These are phyloP conservation scores for Butastur rufipennis DNA, from an alignment of 2,113 vertebrate species.

Conservation along the genomic window DNA sequence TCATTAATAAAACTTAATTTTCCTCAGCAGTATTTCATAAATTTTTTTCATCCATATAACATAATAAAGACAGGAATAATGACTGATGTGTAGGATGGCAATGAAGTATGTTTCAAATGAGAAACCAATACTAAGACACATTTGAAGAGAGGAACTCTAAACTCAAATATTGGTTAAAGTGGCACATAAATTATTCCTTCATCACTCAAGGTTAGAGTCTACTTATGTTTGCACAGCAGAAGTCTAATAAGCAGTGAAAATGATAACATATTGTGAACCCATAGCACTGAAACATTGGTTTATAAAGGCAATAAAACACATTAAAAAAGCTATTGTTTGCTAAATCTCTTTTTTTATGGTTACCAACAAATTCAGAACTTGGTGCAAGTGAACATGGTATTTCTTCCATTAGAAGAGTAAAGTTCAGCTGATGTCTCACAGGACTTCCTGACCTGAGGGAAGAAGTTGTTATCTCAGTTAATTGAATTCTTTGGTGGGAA, in stretches of 20 bases:
- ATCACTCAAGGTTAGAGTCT: not conserved
- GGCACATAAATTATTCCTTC: not conserved
- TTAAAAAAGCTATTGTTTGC: not conserved
- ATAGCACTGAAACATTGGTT: not conserved
- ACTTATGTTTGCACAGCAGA: not conserved
- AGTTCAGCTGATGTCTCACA: constrained; percentile 26
- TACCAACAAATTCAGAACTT: not conserved
- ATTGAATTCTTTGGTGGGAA: constrained; percentile 54
- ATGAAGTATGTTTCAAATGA: not conserved
- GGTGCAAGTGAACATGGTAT: not conserved
- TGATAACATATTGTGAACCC: not conserved
- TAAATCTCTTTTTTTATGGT: not conserved
- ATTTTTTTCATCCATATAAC: not conserved
- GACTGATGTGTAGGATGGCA: not conserved
- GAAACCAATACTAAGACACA: not conserved
- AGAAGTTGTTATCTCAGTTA: constrained; percentile 36
- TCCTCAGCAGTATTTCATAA: not conserved
- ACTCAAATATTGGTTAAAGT: not conserved
- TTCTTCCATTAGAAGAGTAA: constrained; percentile 29
- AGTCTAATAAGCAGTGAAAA: constrained; percentile 14
- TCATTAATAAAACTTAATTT: not conserved
- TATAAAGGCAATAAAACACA: not conserved
- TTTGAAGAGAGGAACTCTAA: not conserved
- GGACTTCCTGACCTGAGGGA: constrained; percentile 6
- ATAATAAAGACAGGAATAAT: not conserved